Percentiles rank a stretch among this genome's conserved stretches.
phyloP scores from a whole-genome alignment of 1,140 invertebrate genomes.

The Adoxophyes honmai region DNA sequence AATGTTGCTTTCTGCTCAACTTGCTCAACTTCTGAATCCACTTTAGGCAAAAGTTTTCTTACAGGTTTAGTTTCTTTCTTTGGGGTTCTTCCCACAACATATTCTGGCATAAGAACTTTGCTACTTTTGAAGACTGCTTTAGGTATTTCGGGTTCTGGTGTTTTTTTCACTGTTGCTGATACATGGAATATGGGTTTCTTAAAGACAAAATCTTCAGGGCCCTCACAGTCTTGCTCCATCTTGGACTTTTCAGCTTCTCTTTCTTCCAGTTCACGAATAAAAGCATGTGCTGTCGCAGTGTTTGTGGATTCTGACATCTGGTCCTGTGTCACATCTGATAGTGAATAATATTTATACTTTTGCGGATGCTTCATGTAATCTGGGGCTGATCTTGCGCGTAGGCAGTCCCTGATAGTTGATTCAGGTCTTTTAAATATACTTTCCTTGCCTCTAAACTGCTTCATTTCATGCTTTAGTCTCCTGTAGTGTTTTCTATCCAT shows the following conservation, averaged over 20 bases:
- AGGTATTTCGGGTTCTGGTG: constrained; percentile 40
- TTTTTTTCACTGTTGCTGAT: constrained; percentile 51
- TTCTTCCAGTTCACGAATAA: constrained; percentile 81
- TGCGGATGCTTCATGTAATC: constrained; percentile 85
- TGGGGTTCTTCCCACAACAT: constrained; percentile 81
- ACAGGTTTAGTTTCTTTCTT: constrained; percentile 58
- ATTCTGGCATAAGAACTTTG: constrained; percentile 88
- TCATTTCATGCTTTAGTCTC: constrained; percentile 68
- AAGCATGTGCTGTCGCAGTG: constrained; percentile 83
- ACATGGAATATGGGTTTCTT: constrained; percentile 71
- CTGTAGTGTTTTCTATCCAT: constrained; percentile 53
- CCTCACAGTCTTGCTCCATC: constrained; percentile 34
- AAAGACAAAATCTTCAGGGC: constrained; percentile 58
- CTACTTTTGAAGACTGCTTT: constrained; percentile 80
- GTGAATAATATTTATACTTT: constrained; percentile 86
- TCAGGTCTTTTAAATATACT: constrained; percentile 87
- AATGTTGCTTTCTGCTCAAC: constrained; percentile 41
- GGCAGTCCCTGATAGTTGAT: constrained; percentile 78
- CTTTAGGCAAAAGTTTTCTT: constrained; percentile 25
- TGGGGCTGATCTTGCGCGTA: constrained; percentile 77
- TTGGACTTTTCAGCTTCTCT: constrained; percentile 59
- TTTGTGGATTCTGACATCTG: constrained; percentile 87
- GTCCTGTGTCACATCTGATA: constrained; percentile 83
- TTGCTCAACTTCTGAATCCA: constrained; percentile 25
- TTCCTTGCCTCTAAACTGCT: constrained; percentile 82